A percentile compares a stretch with the other conserved stretches of the same genome.
phyloP scores from a whole-genome alignment of 2,113 vertebrate genomes.

The Seriola dumerili region DNA sequence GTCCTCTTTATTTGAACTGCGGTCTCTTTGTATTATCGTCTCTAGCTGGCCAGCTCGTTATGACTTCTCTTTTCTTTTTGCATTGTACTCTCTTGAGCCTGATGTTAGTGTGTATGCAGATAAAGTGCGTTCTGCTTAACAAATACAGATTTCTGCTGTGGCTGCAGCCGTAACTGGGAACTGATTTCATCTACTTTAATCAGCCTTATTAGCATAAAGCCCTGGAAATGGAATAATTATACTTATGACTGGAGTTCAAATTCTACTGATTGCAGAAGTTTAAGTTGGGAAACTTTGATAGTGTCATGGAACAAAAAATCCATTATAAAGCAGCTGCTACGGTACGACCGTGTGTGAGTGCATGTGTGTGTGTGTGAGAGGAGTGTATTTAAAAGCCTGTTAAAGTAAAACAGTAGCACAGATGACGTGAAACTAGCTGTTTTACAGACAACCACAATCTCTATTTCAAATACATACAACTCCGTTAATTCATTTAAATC shows the following conservation, averaged over 20 bases:
- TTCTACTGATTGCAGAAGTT: constrained; percentile 53
- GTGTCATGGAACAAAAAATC: not conserved
- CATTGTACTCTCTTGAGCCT: constrained; percentile 25
- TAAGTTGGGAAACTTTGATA: constrained; percentile 42
- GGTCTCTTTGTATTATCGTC: constrained; percentile 36
- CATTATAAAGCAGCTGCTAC: not conserved
- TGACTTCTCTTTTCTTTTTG: constrained; percentile 24
- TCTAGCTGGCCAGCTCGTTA: constrained; percentile 44
- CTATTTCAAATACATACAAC: not conserved
- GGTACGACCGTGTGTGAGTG: not conserved
- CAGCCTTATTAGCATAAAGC: constrained; percentile 49
- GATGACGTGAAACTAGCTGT: too few species aligned
- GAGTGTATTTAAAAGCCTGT: not conserved
- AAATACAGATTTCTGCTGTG: constrained; percentile 25
- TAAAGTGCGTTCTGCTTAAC: constrained; percentile 35
- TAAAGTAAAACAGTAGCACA: too few species aligned
- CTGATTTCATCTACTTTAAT: constrained; percentile 51
- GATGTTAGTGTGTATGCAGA: constrained; percentile 17
- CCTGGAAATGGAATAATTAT: constrained; percentile 33
- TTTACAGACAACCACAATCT: not conserved
- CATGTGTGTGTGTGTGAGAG: not conserved
- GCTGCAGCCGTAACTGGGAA: constrained; percentile 16
- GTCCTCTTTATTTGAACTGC: constrained; percentile 33
- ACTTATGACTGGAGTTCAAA: constrained; percentile 46
- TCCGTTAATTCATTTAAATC: not conserved